Base-by-base conservation (phyloP, 1,140 invertebrate species). In the Tetraneura akinire region DNA sequence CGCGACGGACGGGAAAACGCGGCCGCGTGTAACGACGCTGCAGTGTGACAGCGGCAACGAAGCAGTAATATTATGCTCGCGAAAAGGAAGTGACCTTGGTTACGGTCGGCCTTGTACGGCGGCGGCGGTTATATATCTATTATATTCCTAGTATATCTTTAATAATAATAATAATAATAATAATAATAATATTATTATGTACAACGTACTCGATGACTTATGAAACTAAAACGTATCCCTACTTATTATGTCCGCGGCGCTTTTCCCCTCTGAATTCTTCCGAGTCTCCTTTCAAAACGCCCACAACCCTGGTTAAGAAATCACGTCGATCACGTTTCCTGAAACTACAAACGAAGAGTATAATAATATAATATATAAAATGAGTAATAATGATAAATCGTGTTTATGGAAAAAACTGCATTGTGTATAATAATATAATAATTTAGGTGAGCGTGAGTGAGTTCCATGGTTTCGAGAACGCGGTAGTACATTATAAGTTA, bases 21-120 rank as follows among this genome's bases (percentile, higher is more conserved):
- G 55, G 6, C 55, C 74, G 74, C 74, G 21, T 78, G 55, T 62
- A 42, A 47, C 74, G 32, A 42, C 37, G 32, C 29, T 10, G 42
- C 5, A 10, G 66, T 49, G 51, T 21, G n/a, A 32, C 32, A 18
- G 32, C 18, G 16, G 62, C 18, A 4, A 42, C 64, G 37, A 66
- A 70, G 23, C 21, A 71, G 29, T 51, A 37, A 37, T 37, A 37
- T 37, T 37, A 29, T 26, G 26, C 45, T 23, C 68, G 66, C 68
- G 37, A 78, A 78, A 78, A 78, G 74, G 74, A 78, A 78, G 74
- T 62, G 74, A 78, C 74, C 74, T 78, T 78, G 55, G 37, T 18
- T 55, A 21, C 23, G 23, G 55, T 32, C 16, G 74, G 37, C 55
- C 55, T 60, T 78, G 74, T 45, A 29, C 55, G 55, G 37, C 23